Evolutionary conservation across 1,140 invertebrate species (phyloP).

Genomic region (Drosophila bocki): DNA sequence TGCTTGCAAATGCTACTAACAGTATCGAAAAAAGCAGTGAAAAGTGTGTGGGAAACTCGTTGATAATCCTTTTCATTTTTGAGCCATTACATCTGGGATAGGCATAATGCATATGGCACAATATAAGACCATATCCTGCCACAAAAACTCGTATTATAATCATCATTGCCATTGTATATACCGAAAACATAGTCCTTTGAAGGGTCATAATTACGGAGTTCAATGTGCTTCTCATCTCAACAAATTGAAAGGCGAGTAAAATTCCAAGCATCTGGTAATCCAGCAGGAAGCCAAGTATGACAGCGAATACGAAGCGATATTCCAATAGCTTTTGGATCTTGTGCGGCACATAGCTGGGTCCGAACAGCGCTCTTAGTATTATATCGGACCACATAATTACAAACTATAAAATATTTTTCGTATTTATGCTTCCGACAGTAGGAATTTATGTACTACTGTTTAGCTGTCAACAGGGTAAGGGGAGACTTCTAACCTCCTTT

Average conservation of each 20-base stretch:
- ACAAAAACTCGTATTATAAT: background rate
- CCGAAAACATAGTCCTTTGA: background rate
- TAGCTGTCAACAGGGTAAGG: slow-evolving; percentile 1
- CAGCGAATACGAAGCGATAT: slow-evolving; percentile 30
- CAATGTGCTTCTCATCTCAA: slow-evolving; percentile 2
- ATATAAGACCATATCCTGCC: slow-evolving; percentile 23
- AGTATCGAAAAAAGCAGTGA: background rate
- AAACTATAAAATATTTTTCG: background rate
- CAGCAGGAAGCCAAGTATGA: slow-evolving; percentile 2
- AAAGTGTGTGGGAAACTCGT: slow-evolving; percentile 10
- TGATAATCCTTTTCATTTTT: background rate
- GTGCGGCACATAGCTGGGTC: slow-evolving; percentile 10
- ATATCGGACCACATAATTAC: slow-evolving; percentile 1
- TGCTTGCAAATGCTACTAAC: slow-evolving; percentile 5
- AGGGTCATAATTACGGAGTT: background rate
- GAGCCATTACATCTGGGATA: slow-evolving; percentile 2
- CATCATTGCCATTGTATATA: background rate
- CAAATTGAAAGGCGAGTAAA: slow-evolving; percentile 18
- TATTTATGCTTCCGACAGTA: background rate
- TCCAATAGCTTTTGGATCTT: slow-evolving; percentile 19
- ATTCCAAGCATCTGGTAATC: slow-evolving; percentile 25
- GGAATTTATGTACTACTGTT: slow-evolving; percentile 18
- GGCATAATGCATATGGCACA: slow-evolving; percentile 36
- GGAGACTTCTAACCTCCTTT: slow-evolving; percentile 28
- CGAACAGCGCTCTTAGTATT: background rate